Evolutionary conservation across 2,797 vertebrate genomes (phyloP).

Genomic region (Gallinago stenura): DNA sequence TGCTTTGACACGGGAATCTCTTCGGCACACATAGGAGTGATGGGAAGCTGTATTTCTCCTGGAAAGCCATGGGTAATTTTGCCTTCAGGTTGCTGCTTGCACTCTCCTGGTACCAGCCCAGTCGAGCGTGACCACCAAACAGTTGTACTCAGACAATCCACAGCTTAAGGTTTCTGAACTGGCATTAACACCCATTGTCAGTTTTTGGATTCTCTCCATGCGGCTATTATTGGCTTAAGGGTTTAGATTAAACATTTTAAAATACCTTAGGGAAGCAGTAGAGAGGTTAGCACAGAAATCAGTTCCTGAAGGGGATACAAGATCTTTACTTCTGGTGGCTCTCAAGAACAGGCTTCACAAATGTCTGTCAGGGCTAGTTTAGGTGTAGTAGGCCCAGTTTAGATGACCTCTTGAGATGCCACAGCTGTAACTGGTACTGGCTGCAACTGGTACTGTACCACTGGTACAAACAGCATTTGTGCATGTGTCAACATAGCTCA

Average conservation of each 20-base stretch:
- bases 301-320: not conserved
- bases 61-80: not conserved
- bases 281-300: conserved; percentile 22
- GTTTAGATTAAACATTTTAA: conserved; percentile 36
- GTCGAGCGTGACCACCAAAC: not conserved
- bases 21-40: not conserved
- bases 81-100: not conserved
- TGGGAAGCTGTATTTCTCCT: not conserved
- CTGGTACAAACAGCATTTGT: not conserved
- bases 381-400: not conserved
- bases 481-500: not conserved
- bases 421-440: not conserved
- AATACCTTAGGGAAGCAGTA: not conserved
- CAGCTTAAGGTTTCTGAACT: not conserved
- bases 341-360: not conserved
- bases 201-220: conserved; percentile 11
- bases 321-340: not conserved
- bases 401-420: not conserved
- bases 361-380: not conserved
- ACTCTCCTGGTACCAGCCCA: not conserved
- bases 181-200: not conserved
- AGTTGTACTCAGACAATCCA: not conserved
- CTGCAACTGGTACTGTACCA: not conserved
- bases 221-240: conserved; percentile 29
- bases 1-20: not conserved